A percentile compares a stretch with the other conserved stretches of the same genome.
These are phyloP conservation scores for Clistopyga incitator DNA, from an alignment of 2,888 invertebrate genomes.

Conservation along the genomic window DNA sequence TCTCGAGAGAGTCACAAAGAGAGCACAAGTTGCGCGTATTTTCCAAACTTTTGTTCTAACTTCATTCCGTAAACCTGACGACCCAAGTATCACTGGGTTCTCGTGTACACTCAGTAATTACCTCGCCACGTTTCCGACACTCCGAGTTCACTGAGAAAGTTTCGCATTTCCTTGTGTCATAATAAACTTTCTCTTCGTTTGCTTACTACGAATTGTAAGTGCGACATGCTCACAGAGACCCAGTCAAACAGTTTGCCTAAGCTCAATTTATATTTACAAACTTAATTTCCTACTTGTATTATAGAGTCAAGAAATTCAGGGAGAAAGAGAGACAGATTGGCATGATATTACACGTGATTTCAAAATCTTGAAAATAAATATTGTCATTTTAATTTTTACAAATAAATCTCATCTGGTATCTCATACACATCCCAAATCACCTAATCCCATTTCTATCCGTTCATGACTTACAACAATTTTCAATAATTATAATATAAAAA, in stretches of 20 bases:
- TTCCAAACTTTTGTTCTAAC: conserved; percentile 24
- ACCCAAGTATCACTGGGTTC: not conserved
- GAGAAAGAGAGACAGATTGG: not conserved
- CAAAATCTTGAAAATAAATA: not conserved
- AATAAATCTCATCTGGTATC: too few relatives aligned
- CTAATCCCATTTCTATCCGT: too few relatives aligned
- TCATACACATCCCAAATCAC: too few relatives aligned
- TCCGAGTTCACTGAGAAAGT: conserved; percentile 22
- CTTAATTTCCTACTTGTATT: not conserved
- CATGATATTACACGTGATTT: not conserved
- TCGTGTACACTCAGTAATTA: conserved; percentile 37
- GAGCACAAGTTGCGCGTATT: not conserved
- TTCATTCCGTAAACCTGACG: not conserved
- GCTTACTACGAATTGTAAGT: conserved; percentile 18
- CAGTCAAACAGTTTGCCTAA: conserved; percentile 4
- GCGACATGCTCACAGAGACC: not conserved
- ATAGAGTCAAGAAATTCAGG: not conserved
- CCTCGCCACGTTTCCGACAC: not conserved
- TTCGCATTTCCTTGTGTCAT: conserved; percentile 19
- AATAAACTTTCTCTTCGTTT: conserved; percentile 48
- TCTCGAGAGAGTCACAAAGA: not conserved
- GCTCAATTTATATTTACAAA: conserved; percentile 4
- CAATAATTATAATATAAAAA: too few relatives aligned
- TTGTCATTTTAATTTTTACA: too few relatives aligned
- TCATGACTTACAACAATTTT: too few relatives aligned